Evolutionary conservation across 2,113 vertebrate genomes (phyloP), one percentile per base, ranked within the genome.

Genomic region (Aramus guarauna): DNA sequence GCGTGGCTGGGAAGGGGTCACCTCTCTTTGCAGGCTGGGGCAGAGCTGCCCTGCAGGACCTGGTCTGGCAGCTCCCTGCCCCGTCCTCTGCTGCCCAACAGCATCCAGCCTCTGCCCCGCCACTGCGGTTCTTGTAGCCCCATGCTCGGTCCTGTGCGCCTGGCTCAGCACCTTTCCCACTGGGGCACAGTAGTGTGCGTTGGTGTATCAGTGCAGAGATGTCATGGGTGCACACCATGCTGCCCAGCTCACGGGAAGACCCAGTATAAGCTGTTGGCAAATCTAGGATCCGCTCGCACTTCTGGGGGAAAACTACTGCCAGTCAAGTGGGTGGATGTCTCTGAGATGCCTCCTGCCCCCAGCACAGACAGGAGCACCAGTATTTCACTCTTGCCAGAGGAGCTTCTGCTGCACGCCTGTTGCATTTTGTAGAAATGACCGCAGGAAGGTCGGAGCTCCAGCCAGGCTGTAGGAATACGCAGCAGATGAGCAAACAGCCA

Each of bases 71-170:
- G 19, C 7, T 73, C 4, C 0, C 56, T 58, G 32, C 34, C 58
- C 66, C 4, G 4, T 27, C n/a, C 26, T 12, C 45, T 26, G 36
- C 34, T 39, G 27, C 60, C 50, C 9, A 41, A 21, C 29, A 34
- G 21, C 26, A 24, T 2, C 80, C 58, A 5, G n/a, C 4, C n/a
- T 55, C 47, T 29, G 30, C 63, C 67, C 69, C 1, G 0, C 29
- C 7, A 15, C 14, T 8, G 39, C 18, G 11, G 27, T 12, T 30
- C 27, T 16, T 9, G 15, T 6, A 56, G 47, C 68, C 9, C 59
- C 6, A 14, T 0, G 5, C 34, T 30, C 1, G 3, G 50, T 37
- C 29, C 43, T 21, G 20, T 1, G 0, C 0, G 0, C 24, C 30
- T 23, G 5, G 45, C 50, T 53, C 52, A 17, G 8, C 55, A 15